phyloP scores from a whole-genome alignment of 1,140 invertebrate genomes.

The Harlomillsia oculata region DNA sequence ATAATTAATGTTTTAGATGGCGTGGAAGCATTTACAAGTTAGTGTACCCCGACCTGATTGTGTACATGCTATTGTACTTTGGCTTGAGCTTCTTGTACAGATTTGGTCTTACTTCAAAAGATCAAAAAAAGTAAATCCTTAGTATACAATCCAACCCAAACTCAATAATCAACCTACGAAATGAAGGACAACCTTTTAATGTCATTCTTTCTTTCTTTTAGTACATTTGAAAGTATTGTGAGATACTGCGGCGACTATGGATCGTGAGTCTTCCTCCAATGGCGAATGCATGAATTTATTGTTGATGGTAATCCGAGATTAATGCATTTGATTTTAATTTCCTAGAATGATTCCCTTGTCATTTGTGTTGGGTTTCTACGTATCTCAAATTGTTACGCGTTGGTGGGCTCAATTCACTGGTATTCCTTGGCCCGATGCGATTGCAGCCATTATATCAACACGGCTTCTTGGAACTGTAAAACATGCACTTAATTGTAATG shows the following conservation, averaged over 20 bases:
- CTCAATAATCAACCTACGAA: not conserved
- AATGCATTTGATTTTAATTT: conserved; percentile 4
- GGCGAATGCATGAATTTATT: not conserved
- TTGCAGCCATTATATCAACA: not conserved
- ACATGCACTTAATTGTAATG: not conserved
- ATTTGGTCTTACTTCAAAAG: conserved; percentile 38
- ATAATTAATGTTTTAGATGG: conserved; percentile 41
- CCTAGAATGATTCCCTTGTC: conserved; percentile 42
- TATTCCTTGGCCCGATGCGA: not conserved
- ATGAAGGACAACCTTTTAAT: not conserved
- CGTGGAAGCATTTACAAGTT: conserved; percentile 47
- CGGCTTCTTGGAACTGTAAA: conserved; percentile 15
- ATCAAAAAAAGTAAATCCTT: not conserved
- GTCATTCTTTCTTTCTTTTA: not conserved
- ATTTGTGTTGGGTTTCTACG: conserved; percentile 48
- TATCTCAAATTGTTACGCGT: conserved; percentile 45
- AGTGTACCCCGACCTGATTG: conserved; percentile 43
- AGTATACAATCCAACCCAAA: not conserved
- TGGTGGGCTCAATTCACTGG: conserved; percentile 46
- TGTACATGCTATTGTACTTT: conserved; percentile 42
- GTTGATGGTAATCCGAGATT: not conserved
- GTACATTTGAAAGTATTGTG: not conserved
- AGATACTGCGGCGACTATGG: not conserved
- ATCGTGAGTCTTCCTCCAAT: not conserved
- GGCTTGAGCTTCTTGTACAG: conserved; percentile 41